These are phyloP conservation scores for Caenorhabditis latens DNA, from an alignment of 1,140 invertebrate species.

Conservation along the genomic window DNA sequence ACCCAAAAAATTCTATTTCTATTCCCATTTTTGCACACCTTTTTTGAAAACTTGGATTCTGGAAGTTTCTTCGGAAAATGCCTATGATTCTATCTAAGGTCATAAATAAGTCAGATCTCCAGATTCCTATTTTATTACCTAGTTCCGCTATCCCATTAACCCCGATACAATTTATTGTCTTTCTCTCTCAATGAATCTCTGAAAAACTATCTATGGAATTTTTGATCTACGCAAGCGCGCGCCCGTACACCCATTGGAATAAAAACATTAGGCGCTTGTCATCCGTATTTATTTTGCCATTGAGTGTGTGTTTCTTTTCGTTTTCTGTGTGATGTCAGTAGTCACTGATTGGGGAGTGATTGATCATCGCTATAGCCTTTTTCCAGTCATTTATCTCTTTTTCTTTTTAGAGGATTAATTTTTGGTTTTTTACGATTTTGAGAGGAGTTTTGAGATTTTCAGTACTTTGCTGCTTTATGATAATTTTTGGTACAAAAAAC, in stretches of 20 bases:
- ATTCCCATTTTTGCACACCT: constrained; percentile 5
- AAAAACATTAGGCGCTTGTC: constrained; percentile 34
- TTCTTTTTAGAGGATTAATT: no score
- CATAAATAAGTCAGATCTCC: not conserved
- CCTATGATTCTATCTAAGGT: not conserved
- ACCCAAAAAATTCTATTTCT: not conserved
- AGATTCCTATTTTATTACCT: not conserved
- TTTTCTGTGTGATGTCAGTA: not conserved
- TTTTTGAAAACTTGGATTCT: not conserved
- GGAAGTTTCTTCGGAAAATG: no score
- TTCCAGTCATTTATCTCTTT: not conserved
- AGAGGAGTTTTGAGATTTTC: no score
- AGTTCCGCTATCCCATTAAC: not conserved
- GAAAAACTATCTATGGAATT: not conserved
- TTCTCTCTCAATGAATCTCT: not conserved
- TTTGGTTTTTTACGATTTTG: no score
- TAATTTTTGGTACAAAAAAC: no score
- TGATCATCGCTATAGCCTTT: not conserved
- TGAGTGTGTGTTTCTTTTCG: not conserved
- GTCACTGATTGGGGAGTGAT: not conserved
- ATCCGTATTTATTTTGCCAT: constrained; percentile 51
- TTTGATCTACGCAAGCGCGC: not conserved
- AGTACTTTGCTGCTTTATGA: no score
- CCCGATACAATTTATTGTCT: not conserved
- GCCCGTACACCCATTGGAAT: not conserved